Base-by-base conservation (phyloP, 2,113 vertebrate genomes). In the Edolisoma coerulescens region DNA sequence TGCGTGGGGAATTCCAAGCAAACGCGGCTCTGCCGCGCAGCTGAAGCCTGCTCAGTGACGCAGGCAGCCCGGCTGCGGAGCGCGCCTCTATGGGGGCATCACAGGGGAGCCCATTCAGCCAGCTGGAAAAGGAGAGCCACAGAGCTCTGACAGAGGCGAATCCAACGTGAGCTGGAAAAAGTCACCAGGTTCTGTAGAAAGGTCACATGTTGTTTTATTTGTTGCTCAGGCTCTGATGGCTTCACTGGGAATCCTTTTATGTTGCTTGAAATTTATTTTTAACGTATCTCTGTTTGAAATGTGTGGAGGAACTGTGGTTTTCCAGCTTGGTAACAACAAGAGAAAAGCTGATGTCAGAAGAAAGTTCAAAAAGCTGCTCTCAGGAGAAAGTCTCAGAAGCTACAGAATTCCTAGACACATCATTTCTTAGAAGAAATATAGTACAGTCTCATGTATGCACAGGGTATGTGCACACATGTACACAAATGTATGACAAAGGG, bases 401-500 rank as follows among this genome's bases (percentile, higher is more conserved):
- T 74, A 18, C 23, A 85, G 41, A 77, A 80, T 85, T 49, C 24
- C 57, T 60, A 42, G 16, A 64, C 3, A 45, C 1, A 3, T n/a
- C 1, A 28, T 73, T 76, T 57, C 42, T 61, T 37, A 13, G 68
- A 61, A 75, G 47, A 87, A 75, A 56, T 32, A 45, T 0, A 27
- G 5, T 20, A 14, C 73, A 63, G 32, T 49, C n/a, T 74, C 28
- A 24, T 41, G 22, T 3, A 32, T 16, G 14, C 24, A 63, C 26
- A 49, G 15, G 0, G 0, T 16, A 22, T 37, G 8, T 32, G 33
- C 35, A 71, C 11, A 44, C 23, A 21, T 0, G 3, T n/a, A 50
- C 24, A n/a, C 30, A 88, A 68, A 59, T 7, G n/a, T 4, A 35
- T 63, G 60, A 75, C 16, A 75, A 23, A 61, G 35, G n/a, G 11